phyloP scores from a whole-genome alignment of 1,140 invertebrate genomes.

The Patella vulgata region DNA sequence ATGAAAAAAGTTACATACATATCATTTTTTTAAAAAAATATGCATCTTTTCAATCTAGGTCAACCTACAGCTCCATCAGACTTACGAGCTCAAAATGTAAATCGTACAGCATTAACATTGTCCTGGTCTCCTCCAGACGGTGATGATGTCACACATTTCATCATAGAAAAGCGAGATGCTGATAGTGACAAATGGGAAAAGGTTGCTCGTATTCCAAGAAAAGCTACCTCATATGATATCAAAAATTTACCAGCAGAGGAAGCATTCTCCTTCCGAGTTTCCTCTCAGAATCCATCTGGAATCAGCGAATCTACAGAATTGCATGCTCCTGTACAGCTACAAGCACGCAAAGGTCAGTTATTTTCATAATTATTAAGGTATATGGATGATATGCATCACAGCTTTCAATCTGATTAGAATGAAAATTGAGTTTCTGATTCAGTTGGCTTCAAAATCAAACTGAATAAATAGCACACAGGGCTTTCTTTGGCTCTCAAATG shows the following conservation, averaged over 20 bases:
- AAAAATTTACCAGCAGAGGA: conserved; percentile 51
- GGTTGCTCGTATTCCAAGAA: conserved; percentile 67
- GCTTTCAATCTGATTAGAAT: conserved; percentile 8
- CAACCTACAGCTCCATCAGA: conserved; percentile 76
- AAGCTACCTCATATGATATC: conserved; percentile 48
- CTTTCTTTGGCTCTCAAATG: no score
- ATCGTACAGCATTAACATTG: conserved; percentile 94
- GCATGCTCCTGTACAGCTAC: conserved; percentile 51
- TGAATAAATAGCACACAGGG: no score
- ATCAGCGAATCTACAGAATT: conserved; percentile 80
- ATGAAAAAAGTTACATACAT: no score
- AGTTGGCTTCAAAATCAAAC: no score
- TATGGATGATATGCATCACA: conserved; percentile 1
- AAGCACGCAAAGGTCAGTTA: conserved; percentile 51
- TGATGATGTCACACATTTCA: conserved; percentile 57
- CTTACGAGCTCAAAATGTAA: conserved; percentile 86
- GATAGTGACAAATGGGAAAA: conserved; percentile 92
- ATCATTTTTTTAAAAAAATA: no score
- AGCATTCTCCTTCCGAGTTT: conserved; percentile 80
- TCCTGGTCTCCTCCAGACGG: conserved; percentile 75
- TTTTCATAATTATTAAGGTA: background rate
- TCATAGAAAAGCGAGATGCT: conserved; percentile 78
- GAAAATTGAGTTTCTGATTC: background rate
- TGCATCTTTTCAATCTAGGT: no score
- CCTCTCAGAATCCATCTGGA: conserved; percentile 96